Evolutionary conservation across 1,140 invertebrate species (phyloP).

Genomic region (Drosophila orena): DNA sequence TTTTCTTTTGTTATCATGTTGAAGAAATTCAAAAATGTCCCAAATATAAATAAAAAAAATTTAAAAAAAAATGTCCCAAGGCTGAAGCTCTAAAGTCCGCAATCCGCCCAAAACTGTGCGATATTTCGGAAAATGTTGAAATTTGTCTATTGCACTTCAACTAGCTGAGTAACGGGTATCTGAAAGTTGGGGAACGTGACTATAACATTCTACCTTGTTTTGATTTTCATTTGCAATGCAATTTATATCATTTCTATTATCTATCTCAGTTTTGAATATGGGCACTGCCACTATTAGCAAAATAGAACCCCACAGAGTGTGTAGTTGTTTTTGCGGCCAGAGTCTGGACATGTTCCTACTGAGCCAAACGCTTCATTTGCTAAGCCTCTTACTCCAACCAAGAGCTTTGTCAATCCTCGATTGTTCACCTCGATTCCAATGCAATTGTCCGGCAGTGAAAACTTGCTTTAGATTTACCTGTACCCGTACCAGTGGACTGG

Average conservation of each 20-base stretch:
- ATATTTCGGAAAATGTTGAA: too few species aligned
- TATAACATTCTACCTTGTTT: too few species aligned
- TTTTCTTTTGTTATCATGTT: too few species aligned
- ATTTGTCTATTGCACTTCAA: too few species aligned
- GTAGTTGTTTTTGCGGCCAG: constrained; percentile 13
- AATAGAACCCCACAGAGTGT: not conserved
- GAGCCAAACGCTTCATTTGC: constrained; percentile 34
- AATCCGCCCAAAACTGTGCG: too few species aligned
- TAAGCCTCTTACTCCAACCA: constrained; percentile 44
- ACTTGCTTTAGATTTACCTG: constrained; percentile 11
- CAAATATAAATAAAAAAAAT: too few species aligned
- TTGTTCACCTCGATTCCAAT: constrained; percentile 23
- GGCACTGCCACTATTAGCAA: not conserved
- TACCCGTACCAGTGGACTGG: not conserved
- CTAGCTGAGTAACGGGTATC: too few species aligned
- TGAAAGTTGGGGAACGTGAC: too few species aligned
- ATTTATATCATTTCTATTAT: constrained; percentile 31
- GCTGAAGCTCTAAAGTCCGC: too few species aligned
- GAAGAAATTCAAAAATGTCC: too few species aligned
- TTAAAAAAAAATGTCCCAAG: too few species aligned
- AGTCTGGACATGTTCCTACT: constrained; percentile 28
- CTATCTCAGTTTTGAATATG: constrained; percentile 24
- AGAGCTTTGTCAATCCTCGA: constrained; percentile 16
- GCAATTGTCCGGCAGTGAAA: constrained; percentile 45
- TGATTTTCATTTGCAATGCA: constrained; percentile 25